Percentiles rank a stretch among this genome's conserved stretches.
These are phyloP conservation scores for Tragelaphus imberbis DNA, from an alignment of 2,113 vertebrate species.

Conservation along the genomic window DNA sequence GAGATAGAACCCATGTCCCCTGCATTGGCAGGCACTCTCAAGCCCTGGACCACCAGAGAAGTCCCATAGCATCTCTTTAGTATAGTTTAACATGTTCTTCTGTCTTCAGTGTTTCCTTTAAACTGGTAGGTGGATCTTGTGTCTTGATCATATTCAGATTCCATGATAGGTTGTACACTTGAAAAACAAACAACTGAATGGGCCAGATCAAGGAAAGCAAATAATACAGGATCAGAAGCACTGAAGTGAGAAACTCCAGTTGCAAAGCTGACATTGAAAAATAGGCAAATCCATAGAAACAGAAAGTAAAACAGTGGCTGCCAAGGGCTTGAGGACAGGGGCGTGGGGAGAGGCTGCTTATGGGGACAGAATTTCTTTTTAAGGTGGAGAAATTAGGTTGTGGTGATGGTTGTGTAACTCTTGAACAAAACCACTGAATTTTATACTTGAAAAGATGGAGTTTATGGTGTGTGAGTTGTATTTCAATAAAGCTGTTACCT, in stretches of 20 bases:
- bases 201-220: not conserved
- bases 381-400: not conserved
- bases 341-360: not conserved
- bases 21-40: not conserved
- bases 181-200: not conserved
- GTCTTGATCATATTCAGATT: not conserved
- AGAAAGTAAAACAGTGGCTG: not conserved
- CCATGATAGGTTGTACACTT: not conserved
- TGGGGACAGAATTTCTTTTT: not conserved
- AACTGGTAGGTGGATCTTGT: not conserved
- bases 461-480: not conserved
- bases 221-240: not conserved
- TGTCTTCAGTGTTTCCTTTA: not conserved
- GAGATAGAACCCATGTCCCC: not conserved
- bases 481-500: not conserved
- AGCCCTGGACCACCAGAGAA: not conserved
- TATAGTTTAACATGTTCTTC: not conserved
- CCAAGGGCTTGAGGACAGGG: not conserved
- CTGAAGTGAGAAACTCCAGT: not conserved
- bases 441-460: not conserved
- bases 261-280: not conserved
- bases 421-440: not conserved
- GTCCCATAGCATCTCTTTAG: not conserved
- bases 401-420: not conserved
- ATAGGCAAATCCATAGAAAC: not conserved